Evolutionary conservation across 2,797 vertebrate genomes (phyloP).

Genomic region (Enoplosus armatus): DNA sequence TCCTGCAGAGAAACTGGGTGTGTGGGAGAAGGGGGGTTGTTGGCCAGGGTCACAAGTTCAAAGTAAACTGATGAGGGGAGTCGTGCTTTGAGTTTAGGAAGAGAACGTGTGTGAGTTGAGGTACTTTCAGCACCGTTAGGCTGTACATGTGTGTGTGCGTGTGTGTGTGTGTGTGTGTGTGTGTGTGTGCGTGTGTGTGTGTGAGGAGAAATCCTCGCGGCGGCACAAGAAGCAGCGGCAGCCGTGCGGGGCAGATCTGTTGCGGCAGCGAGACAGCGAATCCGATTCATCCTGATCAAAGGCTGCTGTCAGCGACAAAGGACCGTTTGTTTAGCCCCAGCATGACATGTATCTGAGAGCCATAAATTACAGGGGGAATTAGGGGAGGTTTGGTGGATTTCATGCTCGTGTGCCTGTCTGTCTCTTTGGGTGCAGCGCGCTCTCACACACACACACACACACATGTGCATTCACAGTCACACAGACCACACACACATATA

Average conservation of each 20-base stretch:
- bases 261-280: conserved; percentile 70
- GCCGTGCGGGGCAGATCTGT: conserved; percentile 67
- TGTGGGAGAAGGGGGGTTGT: conserved; percentile 12
- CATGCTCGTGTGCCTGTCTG: conserved; percentile 79
- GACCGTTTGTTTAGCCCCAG: conserved; percentile 81
- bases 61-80: conserved; percentile 71
- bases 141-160: no score
- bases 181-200: conserved; percentile 34
- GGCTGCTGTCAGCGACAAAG: conserved; percentile 81
- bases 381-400: conserved; percentile 82
- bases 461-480: conserved; percentile 25
- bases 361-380: conserved; percentile 82
- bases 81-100: conserved; percentile 60
- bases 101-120: conserved; percentile 44
- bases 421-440: conserved; percentile 49
- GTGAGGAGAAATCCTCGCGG: conserved; percentile 32
- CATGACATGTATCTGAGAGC: conserved; percentile 80
- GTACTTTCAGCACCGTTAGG: conserved; percentile 57
- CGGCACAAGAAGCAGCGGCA: conserved; percentile 19
- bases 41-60: conserved; percentile 81
- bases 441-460: conserved; percentile 30
- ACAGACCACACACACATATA: conserved; percentile 60
- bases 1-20: conserved; percentile 53
- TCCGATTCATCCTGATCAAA: conserved; percentile 83
- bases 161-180: no score